Percentiles rank a stretch among this genome's conserved stretches.
Conservation (phyloP, 2,888 invertebrate genomes). For the Pollenia labialis region DNA sequence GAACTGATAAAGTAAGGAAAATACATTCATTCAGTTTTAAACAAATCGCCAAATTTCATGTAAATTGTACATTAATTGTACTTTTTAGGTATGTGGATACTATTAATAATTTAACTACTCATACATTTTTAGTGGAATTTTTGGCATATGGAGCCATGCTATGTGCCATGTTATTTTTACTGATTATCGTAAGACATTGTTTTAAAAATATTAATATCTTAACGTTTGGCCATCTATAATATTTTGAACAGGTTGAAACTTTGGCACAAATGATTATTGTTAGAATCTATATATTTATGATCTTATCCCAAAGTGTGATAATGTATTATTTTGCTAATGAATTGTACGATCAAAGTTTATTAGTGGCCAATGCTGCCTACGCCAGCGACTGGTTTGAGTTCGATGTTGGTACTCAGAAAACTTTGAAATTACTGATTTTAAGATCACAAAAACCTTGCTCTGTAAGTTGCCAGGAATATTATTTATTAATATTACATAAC, state of each 20-base stretch:
- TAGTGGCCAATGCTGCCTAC: slow-evolving; percentile 78
- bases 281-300: slow-evolving; percentile 78
- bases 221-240: background rate
- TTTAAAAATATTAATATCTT: background rate
- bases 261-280: slow-evolving; percentile 77
- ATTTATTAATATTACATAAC: background rate
- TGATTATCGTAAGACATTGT: slow-evolving; percentile 73
- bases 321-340: slow-evolving; percentile 80
- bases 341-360: slow-evolving; percentile 78
- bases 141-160: slow-evolving; percentile 76
- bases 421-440: slow-evolving; percentile 78
- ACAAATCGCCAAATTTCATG: background rate
- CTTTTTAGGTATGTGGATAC: slow-evolving; percentile 49
- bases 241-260: slow-evolving; percentile 76
- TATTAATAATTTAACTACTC: slow-evolving; percentile 58
- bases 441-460: slow-evolving; percentile 78
- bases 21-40: background rate
- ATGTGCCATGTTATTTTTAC: slow-evolving; percentile 76
- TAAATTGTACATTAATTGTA: no score
- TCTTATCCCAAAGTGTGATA: slow-evolving; percentile 78
- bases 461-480: slow-evolving; percentile 70
- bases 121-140: slow-evolving; percentile 73
- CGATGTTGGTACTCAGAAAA: slow-evolving; percentile 77
- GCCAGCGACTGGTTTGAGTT: slow-evolving; percentile 79
- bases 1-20: slow-evolving; percentile 77